phyloP scores from a whole-genome alignment of 2,113 vertebrate genomes.

The Dolichotis patagonum region DNA sequence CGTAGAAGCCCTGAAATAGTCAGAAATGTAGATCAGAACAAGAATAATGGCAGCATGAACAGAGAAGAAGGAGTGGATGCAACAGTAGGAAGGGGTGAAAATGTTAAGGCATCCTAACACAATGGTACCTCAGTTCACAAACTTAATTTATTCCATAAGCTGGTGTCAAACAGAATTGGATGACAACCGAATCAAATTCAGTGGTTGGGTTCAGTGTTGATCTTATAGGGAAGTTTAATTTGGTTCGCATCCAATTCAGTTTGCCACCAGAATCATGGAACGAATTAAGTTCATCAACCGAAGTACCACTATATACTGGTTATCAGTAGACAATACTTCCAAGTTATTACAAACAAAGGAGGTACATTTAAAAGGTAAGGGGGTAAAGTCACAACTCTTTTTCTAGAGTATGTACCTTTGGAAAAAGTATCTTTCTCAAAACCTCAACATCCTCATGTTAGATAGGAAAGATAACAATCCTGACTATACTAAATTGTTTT shows the following conservation, averaged over 20 bases:
- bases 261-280: neutral
- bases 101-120: neutral
- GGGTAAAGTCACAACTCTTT: neutral
- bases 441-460: neutral
- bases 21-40: constrained; percentile 18
- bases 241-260: neutral
- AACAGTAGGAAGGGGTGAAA: neutral
- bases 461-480: neutral
- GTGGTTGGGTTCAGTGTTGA: neutral
- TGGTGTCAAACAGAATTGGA: neutral
- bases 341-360: constrained; percentile 1
- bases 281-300: neutral
- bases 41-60: neutral
- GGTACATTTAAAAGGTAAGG: neutral
- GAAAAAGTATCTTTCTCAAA: neutral
- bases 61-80: neutral
- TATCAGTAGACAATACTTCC: constrained; percentile 17
- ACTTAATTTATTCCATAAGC: neutral
- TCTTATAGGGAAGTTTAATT: neutral
- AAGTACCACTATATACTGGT: neutral
- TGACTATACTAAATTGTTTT: neutral
- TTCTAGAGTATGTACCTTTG: neutral
- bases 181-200: neutral
- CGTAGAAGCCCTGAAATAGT: neutral
- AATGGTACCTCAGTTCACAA: neutral